phyloP scores from a whole-genome alignment of 1,140 invertebrate genomes.

The Drosophila orosa region DNA sequence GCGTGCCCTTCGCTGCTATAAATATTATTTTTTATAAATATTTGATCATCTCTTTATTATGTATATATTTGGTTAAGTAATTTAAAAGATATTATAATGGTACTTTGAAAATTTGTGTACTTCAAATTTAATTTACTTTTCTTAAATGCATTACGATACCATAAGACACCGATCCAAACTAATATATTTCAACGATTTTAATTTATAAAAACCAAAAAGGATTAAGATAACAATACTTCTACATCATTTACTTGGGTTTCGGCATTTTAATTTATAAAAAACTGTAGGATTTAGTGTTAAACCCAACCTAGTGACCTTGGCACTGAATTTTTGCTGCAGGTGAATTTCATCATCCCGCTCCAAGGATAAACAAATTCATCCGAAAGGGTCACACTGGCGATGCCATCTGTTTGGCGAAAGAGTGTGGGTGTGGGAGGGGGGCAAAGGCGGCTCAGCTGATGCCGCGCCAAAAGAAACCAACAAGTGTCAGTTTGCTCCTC shows the following conservation, averaged over 20 bases:
- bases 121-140: background rate
- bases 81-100: too few relatives aligned
- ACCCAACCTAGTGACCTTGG: background rate
- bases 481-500: slow-evolving; percentile 39
- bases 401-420: background rate
- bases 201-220: background rate
- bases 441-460: slow-evolving; percentile 20
- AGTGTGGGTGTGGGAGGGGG: background rate
- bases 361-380: slow-evolving; percentile 9
- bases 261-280: background rate
- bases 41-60: too few relatives aligned
- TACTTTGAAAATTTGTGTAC: too few relatives aligned
- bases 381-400: slow-evolving; percentile 30
- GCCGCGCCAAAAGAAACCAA: slow-evolving; percentile 29
- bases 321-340: background rate
- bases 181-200: background rate
- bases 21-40: too few relatives aligned
- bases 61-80: too few relatives aligned
- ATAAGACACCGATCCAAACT: too few relatives aligned
- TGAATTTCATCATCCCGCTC: slow-evolving; percentile 32
- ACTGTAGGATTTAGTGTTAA: background rate
- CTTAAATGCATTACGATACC: background rate
- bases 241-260: background rate
- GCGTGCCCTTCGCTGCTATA: too few relatives aligned
- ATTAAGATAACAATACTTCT: background rate